phyloP scores from a whole-genome alignment of 1,140 invertebrate genomes.

The Sminthurinus signatus region DNA sequence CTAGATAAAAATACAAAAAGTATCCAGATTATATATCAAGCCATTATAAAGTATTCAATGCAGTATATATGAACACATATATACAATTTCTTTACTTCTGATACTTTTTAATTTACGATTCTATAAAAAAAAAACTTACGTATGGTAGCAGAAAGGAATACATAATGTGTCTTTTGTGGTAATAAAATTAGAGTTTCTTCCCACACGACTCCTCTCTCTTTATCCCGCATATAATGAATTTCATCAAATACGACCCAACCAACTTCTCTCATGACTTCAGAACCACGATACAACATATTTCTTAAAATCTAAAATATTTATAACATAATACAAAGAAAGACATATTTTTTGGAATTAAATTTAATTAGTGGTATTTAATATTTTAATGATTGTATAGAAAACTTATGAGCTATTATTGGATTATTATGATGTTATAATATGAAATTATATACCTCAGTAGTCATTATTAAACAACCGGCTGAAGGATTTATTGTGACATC shows the following conservation, averaged over 20 bases:
- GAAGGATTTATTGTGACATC: conserved; percentile 99
- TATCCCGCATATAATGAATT: conserved; percentile 99
- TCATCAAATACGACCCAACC: conserved; percentile 99
- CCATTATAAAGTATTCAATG: too few relatives aligned
- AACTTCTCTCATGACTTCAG: conserved; percentile 96
- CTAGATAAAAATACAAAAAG: too few relatives aligned
- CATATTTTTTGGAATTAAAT: too few relatives aligned
- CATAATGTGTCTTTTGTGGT: conserved; percentile 96
- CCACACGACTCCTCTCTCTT: conserved; percentile 98
- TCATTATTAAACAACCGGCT: conserved; percentile 98
- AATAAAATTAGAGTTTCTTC: conserved; percentile 97
- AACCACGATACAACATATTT: conserved; percentile 98
- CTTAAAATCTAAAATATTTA: conserved; percentile 89
- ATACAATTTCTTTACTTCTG: too few relatives aligned
- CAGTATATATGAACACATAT: too few relatives aligned
- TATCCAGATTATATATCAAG: too few relatives aligned
- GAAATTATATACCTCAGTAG: conserved; percentile 92
- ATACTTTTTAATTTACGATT: too few relatives aligned
- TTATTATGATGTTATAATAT: too few relatives aligned
- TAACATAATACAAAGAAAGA: not conserved
- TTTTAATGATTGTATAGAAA: not conserved
- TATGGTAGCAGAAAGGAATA: conserved; percentile 98
- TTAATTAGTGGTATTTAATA: too few relatives aligned
- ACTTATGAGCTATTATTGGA: too few relatives aligned
- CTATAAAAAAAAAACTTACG: too few relatives aligned